Evolutionary conservation across 2,888 invertebrate genomes (phyloP).

Genomic region (Lithophane socia): DNA sequence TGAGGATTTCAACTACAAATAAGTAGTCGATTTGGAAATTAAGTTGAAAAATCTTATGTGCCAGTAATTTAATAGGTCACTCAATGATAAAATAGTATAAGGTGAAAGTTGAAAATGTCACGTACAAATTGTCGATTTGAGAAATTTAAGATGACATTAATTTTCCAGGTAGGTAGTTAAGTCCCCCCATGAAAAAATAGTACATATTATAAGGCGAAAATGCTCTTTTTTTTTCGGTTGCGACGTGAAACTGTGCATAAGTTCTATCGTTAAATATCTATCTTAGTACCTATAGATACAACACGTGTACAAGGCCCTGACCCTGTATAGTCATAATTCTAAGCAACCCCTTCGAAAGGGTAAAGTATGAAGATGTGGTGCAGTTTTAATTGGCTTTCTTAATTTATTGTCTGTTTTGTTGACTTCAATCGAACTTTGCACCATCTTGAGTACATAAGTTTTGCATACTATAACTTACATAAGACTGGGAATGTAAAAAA

Average conservation of each 20-base stretch:
- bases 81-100: background rate
- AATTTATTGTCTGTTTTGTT: constrained; percentile 36
- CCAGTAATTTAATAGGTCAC: background rate
- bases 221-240: background rate
- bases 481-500: background rate
- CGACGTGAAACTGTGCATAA: background rate
- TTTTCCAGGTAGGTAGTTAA: background rate
- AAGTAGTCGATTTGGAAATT: background rate
- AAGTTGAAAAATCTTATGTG: background rate
- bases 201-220: background rate
- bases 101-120: background rate
- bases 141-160: background rate
- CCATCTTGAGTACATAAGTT: background rate
- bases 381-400: constrained; percentile 49
- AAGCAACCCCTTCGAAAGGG: constrained; percentile 34
- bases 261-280: background rate
- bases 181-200: background rate
- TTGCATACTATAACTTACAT: background rate
- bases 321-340: constrained; percentile 31
- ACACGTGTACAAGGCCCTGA: constrained; percentile 7
- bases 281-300: background rate
- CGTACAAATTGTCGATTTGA: background rate
- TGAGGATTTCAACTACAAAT: background rate
- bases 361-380: constrained; percentile 33
- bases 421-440: background rate